Base-by-base conservation (phyloP, 2,113 vertebrate genomes). In the Pelecanus crispus region DNA sequence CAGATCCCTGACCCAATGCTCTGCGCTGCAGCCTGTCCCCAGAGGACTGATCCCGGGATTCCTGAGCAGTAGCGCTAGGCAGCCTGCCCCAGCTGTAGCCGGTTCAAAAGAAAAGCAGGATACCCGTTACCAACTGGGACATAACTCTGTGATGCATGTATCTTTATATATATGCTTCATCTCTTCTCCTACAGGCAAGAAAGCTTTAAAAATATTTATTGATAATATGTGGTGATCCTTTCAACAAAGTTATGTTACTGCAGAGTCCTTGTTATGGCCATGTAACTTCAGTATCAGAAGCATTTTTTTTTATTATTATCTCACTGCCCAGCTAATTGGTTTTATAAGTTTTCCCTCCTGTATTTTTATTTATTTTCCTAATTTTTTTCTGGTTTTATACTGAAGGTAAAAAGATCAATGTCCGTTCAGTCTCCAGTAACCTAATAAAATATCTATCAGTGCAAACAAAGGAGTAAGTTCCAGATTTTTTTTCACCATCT, bases 1-100 rank as follows among this genome's bases (percentile, higher is more conserved):
- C 44, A 16, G 8, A 18, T 8, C 17, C 56, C 36, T 1, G 1
- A 40, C 2, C 13, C 67, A 25, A 10, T 7, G 8, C 38, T 40
- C 17, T 11, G 50, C 0, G 0, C 26, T 13, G 17, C 13, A 34
- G 15, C 49, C 19, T 28, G 44, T 66, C 29, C 49, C 47, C 74
- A 7, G 42, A 19, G 29, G 22, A 73, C 3, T 10, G 19, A 21
- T 17, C 29, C 56, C 14, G 58, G 7, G 52, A 7, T 7, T 50
- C 20, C 86, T 6, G 83, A 86, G 80, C 71, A 42, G 38, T 52
- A 34, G 22, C 29, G 44, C 62, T 3, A 28, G 70, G 77, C 63
- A 78, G 68, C 47, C 72, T 50, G 72, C 8, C 31, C 84, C 72
- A 29, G 31, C 2, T 71, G n/a, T 10, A 50, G 36, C 56, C 68